A percentile compares a stretch with the other conserved stretches of the same genome.
These are phyloP conservation scores for Caenorhabditis briggsae DNA, from an alignment of 1,140 invertebrate genomes.

Conservation along the genomic window DNA sequence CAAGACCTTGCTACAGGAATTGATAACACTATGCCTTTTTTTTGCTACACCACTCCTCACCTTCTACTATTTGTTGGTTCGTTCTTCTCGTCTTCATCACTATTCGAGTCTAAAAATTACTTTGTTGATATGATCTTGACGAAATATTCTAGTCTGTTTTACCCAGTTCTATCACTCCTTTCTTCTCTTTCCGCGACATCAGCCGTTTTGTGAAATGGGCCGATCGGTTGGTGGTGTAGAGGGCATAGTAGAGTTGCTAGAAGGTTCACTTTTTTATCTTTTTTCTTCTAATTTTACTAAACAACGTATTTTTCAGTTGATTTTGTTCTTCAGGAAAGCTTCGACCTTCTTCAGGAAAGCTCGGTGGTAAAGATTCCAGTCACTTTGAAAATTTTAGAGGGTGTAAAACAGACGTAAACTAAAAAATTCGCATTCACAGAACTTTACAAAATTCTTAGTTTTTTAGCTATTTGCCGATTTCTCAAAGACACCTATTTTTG, in stretches of 20 bases:
- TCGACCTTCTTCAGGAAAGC: too few species aligned
- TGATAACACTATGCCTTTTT: background rate
- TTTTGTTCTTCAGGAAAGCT: too few species aligned
- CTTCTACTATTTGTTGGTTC: conserved; percentile 15
- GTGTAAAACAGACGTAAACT: too few species aligned
- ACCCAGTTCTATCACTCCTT: conserved; percentile 64
- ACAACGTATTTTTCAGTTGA: too few species aligned
- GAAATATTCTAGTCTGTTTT: conserved; percentile 40
- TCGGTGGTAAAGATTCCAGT: too few species aligned
- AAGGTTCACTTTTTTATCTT: background rate
- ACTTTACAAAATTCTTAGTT: too few species aligned
- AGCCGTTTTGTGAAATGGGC: conserved; percentile 37
- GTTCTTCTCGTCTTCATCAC: conserved; percentile 47
- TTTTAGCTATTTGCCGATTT: too few species aligned
- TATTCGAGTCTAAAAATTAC: conserved; percentile 17
- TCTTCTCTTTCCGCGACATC: conserved; percentile 63
- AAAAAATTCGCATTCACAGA: too few species aligned
- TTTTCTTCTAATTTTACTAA: too few species aligned
- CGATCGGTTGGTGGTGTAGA: conserved; percentile 53
- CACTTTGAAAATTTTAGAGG: too few species aligned
- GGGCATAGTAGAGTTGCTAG: conserved; percentile 63
- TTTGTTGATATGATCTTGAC: background rate
- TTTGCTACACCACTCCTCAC: background rate
- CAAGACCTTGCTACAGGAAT: background rate
- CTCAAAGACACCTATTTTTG: too few species aligned